Evolutionary conservation across 1,140 invertebrate genomes (phyloP).

Genomic region (Probaryconus sp.): DNA sequence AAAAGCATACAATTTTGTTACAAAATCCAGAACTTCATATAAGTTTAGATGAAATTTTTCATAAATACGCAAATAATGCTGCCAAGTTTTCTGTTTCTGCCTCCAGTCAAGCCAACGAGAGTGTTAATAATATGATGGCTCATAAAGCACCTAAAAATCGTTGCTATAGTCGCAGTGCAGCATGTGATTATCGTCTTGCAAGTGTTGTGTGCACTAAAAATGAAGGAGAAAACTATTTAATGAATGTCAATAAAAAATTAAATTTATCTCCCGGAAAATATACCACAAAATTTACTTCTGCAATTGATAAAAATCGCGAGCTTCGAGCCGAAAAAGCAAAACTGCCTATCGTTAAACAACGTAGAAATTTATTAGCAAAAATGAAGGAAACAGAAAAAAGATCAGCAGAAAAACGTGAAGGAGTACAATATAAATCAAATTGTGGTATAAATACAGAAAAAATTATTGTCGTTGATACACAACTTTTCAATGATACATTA

Average conservation of each 20-base stretch:
- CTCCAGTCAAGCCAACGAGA: slow-evolving; percentile 47
- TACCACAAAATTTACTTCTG: not conserved
- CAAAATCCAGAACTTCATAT: slow-evolving; percentile 13
- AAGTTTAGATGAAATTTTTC: slow-evolving; percentile 10
- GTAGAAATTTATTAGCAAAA: not conserved
- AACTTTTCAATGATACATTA: not conserved
- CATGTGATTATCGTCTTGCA: slow-evolving; percentile 33
- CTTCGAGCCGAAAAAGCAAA: not conserved
- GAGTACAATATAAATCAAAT: slow-evolving; percentile 7
- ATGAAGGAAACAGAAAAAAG: not conserved
- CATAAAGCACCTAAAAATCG: slow-evolving; percentile 30
- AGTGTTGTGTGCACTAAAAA: slow-evolving; percentile 41
- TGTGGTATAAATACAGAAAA: not conserved
- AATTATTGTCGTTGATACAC: too few species aligned
- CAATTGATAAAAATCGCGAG: slow-evolving; percentile 8
- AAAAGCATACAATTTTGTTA: slow-evolving; percentile 30
- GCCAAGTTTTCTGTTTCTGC: slow-evolving; percentile 43
- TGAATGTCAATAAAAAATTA: slow-evolving; percentile 19
- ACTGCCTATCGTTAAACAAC: not conserved
- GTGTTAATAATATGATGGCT: slow-evolving; percentile 41
- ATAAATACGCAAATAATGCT: slow-evolving; percentile 37
- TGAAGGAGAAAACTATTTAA: slow-evolving; percentile 31
- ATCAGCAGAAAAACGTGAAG: not conserved
- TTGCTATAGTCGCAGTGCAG: slow-evolving; percentile 41
- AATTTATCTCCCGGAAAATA: slow-evolving; percentile 4